phyloP scores from a whole-genome alignment of 2,797 vertebrate species.

The Hippocampus kuda region DNA sequence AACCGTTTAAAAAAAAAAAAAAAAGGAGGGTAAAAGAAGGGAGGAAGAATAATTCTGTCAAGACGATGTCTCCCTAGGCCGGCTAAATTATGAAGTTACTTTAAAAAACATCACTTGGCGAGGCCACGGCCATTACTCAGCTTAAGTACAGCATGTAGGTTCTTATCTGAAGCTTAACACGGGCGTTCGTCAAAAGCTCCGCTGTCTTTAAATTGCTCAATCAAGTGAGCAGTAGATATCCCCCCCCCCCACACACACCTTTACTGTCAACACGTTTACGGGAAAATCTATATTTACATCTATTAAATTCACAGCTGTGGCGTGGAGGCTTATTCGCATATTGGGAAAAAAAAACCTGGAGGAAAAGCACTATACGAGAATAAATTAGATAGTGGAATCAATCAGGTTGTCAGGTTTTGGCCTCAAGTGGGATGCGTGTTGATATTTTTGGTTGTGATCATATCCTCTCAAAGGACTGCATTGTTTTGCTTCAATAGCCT shows the following conservation, averaged over 20 bases:
- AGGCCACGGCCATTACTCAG: background rate
- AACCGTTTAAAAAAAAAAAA: background rate
- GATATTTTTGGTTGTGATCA: constrained; percentile 34
- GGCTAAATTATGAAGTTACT: background rate
- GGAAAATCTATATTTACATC: constrained; percentile 29
- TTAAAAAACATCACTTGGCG: background rate
- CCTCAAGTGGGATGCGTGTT: background rate
- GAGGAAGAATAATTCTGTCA: background rate
- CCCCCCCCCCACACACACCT: no score
- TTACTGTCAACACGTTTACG: constrained; percentile 24
- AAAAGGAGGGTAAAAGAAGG: background rate
- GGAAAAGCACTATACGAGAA: background rate
- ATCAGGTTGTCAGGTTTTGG: background rate
- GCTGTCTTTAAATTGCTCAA: constrained; percentile 10
- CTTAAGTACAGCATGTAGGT: background rate
- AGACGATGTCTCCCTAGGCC: background rate
- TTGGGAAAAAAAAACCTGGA: background rate
- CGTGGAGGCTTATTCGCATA: constrained; percentile 2
- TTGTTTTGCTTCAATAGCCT: constrained; percentile 50
- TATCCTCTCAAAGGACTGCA: constrained; percentile 47
- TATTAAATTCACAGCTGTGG: constrained; percentile 21
- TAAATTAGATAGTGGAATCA: background rate
- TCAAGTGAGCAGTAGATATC: constrained; percentile 16
- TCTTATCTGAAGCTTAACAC: background rate
- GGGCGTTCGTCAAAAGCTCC: background rate